Evolutionary conservation across 2,797 vertebrate species (phyloP).

Genomic region (Loriculus beryllinus): DNA sequence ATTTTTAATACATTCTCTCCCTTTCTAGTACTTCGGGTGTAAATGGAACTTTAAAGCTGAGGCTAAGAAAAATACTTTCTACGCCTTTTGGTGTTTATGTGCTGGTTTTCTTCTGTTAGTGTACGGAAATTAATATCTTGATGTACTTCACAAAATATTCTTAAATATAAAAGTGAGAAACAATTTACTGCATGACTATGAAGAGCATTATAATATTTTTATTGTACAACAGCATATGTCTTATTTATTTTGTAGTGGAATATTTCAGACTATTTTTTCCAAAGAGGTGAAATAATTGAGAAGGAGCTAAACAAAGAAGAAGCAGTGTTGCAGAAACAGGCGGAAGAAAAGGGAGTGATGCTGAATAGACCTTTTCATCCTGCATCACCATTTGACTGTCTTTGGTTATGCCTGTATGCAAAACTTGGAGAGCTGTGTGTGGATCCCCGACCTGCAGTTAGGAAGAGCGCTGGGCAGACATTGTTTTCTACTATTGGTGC

Average conservation of each 20-base stretch:
- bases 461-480: constrained; percentile 96
- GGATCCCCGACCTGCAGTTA: constrained; percentile 93
- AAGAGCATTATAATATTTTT: neutral
- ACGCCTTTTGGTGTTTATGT: neutral
- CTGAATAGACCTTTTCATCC: constrained; percentile 94
- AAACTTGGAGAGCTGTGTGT: constrained; percentile 95
- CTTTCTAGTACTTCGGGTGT: neutral
- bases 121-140: neutral
- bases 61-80: neutral
- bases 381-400: constrained; percentile 94
- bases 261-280: constrained; percentile 99
- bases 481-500: constrained; percentile 96
- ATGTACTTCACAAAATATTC: neutral
- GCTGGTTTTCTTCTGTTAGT: neutral
- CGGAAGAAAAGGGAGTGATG: constrained; percentile 87
- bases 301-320: constrained; percentile 93
- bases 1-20: neutral
- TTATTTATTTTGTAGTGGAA: constrained; percentile 88
- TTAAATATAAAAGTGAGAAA: neutral
- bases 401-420: constrained; percentile 96
- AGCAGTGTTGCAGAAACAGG: constrained; percentile 87
- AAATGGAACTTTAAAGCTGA: neutral
- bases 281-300: constrained; percentile 94
- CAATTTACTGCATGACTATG: neutral
- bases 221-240: neutral